Percentiles rank a stretch among this genome's conserved stretches.
Conservation (phyloP, 2,113 vertebrate species). For the Panurus biarmicus region DNA sequence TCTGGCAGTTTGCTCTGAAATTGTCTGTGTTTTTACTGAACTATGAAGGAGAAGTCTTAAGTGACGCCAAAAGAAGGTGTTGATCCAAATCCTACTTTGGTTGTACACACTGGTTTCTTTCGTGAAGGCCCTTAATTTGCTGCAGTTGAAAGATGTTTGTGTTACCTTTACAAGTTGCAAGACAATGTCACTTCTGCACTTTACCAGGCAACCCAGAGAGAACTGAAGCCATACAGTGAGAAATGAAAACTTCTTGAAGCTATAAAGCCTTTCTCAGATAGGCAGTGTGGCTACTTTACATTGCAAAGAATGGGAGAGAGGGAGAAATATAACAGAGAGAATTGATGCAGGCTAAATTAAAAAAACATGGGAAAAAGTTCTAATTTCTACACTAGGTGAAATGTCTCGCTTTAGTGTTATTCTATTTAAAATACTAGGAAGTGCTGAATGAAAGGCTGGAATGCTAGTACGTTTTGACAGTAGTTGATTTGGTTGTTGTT, state of each 20-base stretch:
- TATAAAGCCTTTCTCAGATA: neutral
- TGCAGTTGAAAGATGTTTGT: neutral
- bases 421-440: neutral
- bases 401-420: neutral
- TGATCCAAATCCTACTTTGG: neutral
- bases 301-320: neutral
- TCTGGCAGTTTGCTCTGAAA: neutral
- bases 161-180: neutral
- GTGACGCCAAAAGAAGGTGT: neutral
- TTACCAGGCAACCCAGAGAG: neutral
- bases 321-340: neutral
- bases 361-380: neutral
- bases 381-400: neutral
- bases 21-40: neutral
- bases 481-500: neutral
- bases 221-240: neutral
- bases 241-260: neutral
- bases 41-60: neutral
- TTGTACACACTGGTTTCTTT: neutral
- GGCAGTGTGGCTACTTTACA: neutral
- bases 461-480: neutral
- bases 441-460: neutral
- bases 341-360: neutral
- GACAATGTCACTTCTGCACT: neutral
- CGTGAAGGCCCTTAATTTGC: fast-evolving